These are phyloP conservation scores for Oryzias javanicus DNA, from an alignment of 2,113 vertebrate genomes.

Conservation along the genomic window DNA sequence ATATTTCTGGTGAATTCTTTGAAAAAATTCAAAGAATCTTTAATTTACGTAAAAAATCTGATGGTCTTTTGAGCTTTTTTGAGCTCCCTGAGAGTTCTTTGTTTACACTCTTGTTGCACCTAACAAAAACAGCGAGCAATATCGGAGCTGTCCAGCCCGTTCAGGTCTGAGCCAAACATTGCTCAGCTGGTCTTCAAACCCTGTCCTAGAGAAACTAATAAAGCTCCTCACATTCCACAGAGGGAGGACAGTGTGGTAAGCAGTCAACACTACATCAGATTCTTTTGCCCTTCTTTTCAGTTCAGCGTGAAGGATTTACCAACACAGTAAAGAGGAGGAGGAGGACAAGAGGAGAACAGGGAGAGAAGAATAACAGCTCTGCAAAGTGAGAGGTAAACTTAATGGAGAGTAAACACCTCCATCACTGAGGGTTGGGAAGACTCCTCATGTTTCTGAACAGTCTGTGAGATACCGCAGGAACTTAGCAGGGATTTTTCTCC, in stretches of 20 bases:
- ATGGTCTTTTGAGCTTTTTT: no score
- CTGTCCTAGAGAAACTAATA: conserved; percentile 11
- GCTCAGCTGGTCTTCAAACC: not conserved
- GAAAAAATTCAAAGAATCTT: no score
- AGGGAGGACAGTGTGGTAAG: conserved; percentile 28
- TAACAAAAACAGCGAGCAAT: no score
- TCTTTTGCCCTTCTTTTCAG: conserved; percentile 20
- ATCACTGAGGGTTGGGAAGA: conserved; percentile 23
- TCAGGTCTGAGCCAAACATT: not conserved
- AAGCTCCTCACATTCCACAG: conserved; percentile 22
- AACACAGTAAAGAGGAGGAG: conserved; percentile 20
- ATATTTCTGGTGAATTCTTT: no score
- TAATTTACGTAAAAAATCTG: no score
- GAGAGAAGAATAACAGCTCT: conserved; percentile 32
- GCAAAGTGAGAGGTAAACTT: conserved; percentile 18
- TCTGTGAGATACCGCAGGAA: not conserved
- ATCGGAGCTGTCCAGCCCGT: no score
- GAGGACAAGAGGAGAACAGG: conserved; percentile 3
- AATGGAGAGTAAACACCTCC: not conserved
- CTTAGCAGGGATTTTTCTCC: no score
- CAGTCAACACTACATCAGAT: conserved; percentile 41
- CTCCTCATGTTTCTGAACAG: conserved; percentile 16
- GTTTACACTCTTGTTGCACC: no score
- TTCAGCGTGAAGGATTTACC: conserved; percentile 33
- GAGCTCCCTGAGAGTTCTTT: no score